phyloP scores from a whole-genome alignment of 1,140 invertebrate species.

The Yoshiicerus persimilis region DNA sequence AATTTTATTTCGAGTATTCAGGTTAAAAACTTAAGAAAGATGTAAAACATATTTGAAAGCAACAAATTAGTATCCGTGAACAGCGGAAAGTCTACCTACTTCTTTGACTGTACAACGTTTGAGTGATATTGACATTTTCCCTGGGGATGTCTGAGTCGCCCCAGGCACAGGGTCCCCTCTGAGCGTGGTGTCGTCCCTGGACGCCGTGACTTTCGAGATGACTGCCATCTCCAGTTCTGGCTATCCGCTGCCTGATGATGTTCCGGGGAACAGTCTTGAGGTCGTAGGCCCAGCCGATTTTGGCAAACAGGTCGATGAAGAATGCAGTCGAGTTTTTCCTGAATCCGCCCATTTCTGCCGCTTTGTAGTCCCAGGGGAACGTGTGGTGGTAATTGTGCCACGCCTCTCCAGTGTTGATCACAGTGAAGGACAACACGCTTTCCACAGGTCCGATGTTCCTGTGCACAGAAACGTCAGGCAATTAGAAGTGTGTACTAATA shows the following conservation, averaged over 20 bases:
- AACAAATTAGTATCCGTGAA: no score
- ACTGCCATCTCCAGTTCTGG: constrained; percentile 48
- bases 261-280: constrained; percentile 55
- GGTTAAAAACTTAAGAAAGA: no score
- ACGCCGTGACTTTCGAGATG: background rate
- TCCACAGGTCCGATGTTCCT: background rate
- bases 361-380: constrained; percentile 89
- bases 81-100: no score
- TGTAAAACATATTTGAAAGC: no score
- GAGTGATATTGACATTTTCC: constrained; percentile 58
- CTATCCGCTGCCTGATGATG: constrained; percentile 47
- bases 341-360: constrained; percentile 69
- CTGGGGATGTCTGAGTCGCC: constrained; percentile 73
- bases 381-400: no score
- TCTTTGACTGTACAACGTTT: constrained; percentile 34
- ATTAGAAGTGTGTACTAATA: no score
- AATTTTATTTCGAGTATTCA: no score
- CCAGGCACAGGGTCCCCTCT: constrained; percentile 70
- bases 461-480: background rate
- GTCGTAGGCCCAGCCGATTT: constrained; percentile 59
- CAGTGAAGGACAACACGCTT: background rate
- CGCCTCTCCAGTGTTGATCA: background rate
- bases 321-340: constrained; percentile 58
- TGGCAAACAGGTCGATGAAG: constrained; percentile 59
- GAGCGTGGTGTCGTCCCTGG: no score